Base-by-base conservation (phyloP, 2,888 invertebrate genomes). In the Sinotaia quadrata region DNA sequence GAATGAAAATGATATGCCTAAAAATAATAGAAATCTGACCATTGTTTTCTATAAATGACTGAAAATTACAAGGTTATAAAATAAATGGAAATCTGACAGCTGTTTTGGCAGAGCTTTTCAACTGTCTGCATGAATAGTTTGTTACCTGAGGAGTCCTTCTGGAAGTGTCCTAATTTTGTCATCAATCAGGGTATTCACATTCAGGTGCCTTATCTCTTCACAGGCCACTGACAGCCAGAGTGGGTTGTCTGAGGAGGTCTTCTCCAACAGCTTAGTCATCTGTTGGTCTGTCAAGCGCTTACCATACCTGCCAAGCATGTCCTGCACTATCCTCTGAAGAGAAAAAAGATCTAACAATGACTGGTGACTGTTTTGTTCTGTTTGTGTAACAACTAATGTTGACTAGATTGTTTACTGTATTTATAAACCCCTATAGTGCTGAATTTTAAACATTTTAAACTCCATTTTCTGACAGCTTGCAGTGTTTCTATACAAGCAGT, bases 201-300 rank as follows among this genome's bases (percentile, higher is more conserved):
- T 81, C 31, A 83, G 78, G 24, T 84, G 78, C 60, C 85, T 76
- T 7, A 88, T 68, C 63, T 88, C 86, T 69, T 87, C 86, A 74
- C 87, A 86, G 0, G 87, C 87, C n/a, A 86, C 81, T 27, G 84
- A 81, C 70, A 88, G 75, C 88, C 88, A 88, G 15, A 88, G 78
- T 0, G 87, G 87, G 74, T 87, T 88, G 44, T 82, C 81, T 2
- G 86, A 85, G 4, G 84, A 83, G 24, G 76, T 65, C 57, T 87
- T 86, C 18, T 69, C 61, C 62, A 87, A 66, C 49, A 88, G 75
- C n/a, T 72, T 66, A 7, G 72, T 71, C 75, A 85, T 69, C 77
- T 87, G 87, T 7, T 74, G 70, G 5, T 65, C 74, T 18, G 84
- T 79, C 70, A 88, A 72, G 34, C 73, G 81, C 56, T 78, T 75